These are phyloP conservation scores for Anniella stebbinsi DNA, from an alignment of 2,797 vertebrate genomes.

Conservation along the genomic window DNA sequence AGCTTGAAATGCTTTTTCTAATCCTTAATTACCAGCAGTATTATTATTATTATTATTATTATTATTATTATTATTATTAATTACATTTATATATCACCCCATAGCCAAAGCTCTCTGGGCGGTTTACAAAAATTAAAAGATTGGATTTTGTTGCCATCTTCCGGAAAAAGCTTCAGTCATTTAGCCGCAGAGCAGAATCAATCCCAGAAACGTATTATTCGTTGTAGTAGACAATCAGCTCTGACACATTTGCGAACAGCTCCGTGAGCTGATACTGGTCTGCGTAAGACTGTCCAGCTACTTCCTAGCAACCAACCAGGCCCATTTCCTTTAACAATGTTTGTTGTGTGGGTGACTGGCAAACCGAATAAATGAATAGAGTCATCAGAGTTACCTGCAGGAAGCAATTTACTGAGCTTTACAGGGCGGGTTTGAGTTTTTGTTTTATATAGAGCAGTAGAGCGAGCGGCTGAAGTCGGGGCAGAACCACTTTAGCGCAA, in stretches of 20 bases:
- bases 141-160: neutral
- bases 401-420: constrained; percentile 1
- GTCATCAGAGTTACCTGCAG: neutral
- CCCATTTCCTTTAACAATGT: neutral
- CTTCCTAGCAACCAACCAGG: neutral
- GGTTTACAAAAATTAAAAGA: too few relatives aligned
- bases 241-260: neutral
- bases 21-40: too few relatives aligned
- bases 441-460: fast-evolving
- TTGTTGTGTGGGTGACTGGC: neutral
- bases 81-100: too few relatives aligned
- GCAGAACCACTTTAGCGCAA: too few relatives aligned
- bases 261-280: neutral
- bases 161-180: neutral
- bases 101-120: too few relatives aligned
- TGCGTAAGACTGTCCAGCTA: neutral
- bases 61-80: too few relatives aligned
- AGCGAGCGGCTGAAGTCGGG: neutral
- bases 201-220: neutral
- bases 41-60: too few relatives aligned
- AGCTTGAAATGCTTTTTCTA: too few relatives aligned
- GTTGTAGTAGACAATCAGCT: neutral
- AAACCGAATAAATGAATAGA: fast-evolving
- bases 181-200: neutral
- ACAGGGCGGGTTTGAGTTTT: neutral